phyloP scores from a whole-genome alignment of 2,113 vertebrate species.

The Rafetus swinhoei region DNA sequence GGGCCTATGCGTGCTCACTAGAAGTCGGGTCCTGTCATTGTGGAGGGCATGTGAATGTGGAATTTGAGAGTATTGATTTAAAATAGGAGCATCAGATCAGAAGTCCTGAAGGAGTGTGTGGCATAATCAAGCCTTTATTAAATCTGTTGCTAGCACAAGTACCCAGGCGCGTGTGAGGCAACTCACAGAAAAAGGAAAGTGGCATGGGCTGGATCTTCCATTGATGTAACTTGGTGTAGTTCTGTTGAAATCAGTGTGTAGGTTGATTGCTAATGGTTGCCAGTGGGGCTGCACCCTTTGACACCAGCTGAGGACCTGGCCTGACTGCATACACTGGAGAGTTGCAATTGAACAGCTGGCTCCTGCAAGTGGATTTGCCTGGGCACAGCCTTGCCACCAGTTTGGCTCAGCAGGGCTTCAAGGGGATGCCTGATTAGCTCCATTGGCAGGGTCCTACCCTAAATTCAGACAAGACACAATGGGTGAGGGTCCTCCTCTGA shows the following conservation, averaged over 20 bases:
- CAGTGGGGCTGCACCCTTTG: too few relatives aligned
- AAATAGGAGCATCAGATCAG: neutral
- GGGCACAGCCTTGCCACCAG: too few relatives aligned
- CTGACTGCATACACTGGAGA: too few relatives aligned
- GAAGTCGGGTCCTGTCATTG: neutral
- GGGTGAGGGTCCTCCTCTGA: neutral
- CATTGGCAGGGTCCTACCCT: too few relatives aligned
- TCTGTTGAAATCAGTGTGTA: neutral
- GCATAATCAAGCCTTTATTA: neutral
- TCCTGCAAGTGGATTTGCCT: too few relatives aligned
- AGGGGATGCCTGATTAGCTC: too few relatives aligned
- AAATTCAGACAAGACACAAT: neutral
- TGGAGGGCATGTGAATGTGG: conserved; percentile 13
- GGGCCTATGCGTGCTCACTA: neutral
- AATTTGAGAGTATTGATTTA: neutral
- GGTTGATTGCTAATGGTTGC: neutral
- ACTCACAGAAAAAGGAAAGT: neutral
- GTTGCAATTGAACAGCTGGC: too few relatives aligned
- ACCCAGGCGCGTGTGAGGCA: neutral
- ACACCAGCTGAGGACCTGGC: too few relatives aligned
- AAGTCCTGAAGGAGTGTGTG: neutral
- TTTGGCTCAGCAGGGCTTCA: too few relatives aligned
- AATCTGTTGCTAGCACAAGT: neutral
- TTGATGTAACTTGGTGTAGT: neutral
- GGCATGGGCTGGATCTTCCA: neutral